Percentiles rank a stretch among this genome's conserved stretches.
phyloP scores from a whole-genome alignment of 2,797 vertebrate genomes.

The Chaenodraco wilsoni region DNA sequence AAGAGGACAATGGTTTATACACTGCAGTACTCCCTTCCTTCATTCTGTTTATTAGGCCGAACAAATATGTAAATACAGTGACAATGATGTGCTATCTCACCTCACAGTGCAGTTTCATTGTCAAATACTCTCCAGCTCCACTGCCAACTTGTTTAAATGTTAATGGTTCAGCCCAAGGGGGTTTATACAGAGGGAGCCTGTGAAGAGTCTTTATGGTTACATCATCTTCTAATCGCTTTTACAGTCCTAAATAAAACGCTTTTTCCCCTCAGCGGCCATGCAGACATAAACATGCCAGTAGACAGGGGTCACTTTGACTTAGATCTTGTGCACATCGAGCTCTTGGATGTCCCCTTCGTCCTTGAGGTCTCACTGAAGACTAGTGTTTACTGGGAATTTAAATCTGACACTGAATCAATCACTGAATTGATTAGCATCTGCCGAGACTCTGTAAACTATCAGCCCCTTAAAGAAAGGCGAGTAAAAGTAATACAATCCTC shows the following conservation, averaged over 20 bases:
- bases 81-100: constrained; percentile 44
- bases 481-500: constrained; percentile 28
- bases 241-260: constrained; percentile 29
- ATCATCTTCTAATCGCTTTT: constrained; percentile 47
- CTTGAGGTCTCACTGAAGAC: constrained; percentile 58
- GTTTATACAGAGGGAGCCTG: constrained; percentile 34
- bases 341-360: constrained; percentile 23
- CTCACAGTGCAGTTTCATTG: constrained; percentile 36
- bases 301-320: constrained; percentile 24
- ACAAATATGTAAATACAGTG: constrained; percentile 76
- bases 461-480: constrained; percentile 19
- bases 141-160: constrained; percentile 50
- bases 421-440: constrained; percentile 60
- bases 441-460: constrained; percentile 35
- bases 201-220: constrained; percentile 45
- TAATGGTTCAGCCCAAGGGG: constrained; percentile 35
- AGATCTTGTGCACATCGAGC: constrained; percentile 13
- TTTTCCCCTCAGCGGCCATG: constrained; percentile 24
- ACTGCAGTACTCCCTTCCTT: constrained; percentile 43
- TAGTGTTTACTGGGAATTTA: constrained; percentile 56
- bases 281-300: constrained; percentile 36
- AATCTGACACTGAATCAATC: constrained; percentile 69
- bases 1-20: constrained; percentile 65
- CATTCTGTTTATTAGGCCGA: constrained; percentile 68
- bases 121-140: constrained; percentile 43